Evolutionary conservation across 2,797 vertebrate species (phyloP), one percentile per base, ranked within the genome.

Genomic region (Oophaga sylvatica): DNA sequence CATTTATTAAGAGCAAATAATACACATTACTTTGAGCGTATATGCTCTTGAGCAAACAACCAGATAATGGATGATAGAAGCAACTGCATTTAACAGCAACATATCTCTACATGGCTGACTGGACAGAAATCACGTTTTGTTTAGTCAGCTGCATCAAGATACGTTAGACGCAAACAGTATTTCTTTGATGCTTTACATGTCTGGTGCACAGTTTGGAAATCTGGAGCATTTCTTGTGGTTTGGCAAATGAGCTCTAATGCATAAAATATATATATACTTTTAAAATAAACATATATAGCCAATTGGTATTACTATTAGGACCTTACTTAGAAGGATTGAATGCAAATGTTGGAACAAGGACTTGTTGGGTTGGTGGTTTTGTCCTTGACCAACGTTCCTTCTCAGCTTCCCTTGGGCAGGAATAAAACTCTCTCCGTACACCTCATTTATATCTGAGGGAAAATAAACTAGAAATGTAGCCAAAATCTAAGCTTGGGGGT

Each of bases 61-160:
- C 11, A 76, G 73, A 76, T 76, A 76, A 76, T 76, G 73, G 73
- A 48, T 53, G n/a, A n/a, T 76, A n/a, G 9, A 53, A 76, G 45
- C 45, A 13, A 13, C 45, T 53, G 12, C n/a, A 41, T 12, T 48
- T 22, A 76, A 53, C 20, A 76, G 19, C 73, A 22, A n/a, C 22
- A n/a, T 48, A 76, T 53, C 12, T 22, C 20, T 11, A 45, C 20
- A 45, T 35, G 45, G 71, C 71, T 5, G 20, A 48, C 3, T 22
- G 41, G 71, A 22, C 73, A 76, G 73, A 76, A 48, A 76, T 76
- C 9, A 13, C 73, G 48, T 16, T 53, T 76, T 76, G 41, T n/a
- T 76, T 22, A 45, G 3, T 53, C 73, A 76, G 13, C 73, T 7
- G 20, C 10, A n/a, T 76, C 73, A 76, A 48, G 73, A 76, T 0